Percentiles rank a stretch among this genome's conserved stretches.
Evolutionary conservation across 1,140 invertebrate species (phyloP).

Genomic region (Latrodectus geometricus): DNA sequence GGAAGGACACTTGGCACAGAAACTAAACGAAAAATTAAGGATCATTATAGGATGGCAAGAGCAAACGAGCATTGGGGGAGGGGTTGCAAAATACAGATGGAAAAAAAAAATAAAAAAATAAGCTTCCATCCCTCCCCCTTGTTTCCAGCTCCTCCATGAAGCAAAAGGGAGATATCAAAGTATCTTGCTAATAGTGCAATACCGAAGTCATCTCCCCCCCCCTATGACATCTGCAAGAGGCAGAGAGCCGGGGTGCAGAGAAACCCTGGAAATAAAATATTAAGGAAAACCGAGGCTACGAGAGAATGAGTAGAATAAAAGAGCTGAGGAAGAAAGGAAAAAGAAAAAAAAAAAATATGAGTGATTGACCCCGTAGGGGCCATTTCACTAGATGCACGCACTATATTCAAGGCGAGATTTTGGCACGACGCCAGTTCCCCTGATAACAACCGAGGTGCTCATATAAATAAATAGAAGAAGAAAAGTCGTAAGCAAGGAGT

Average conservation of each 20-base stretch:
- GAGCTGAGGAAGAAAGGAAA: not conserved
- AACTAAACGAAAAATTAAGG: too few species aligned
- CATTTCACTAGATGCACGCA: slow-evolving; percentile 38
- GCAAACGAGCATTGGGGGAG: too few species aligned
- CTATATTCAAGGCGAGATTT: slow-evolving; percentile 32
- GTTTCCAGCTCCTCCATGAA: not conserved
- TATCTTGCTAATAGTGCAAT: not conserved
- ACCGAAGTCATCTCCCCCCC: not conserved
- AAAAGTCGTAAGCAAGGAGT: too few species aligned
- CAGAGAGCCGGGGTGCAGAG: slow-evolving; percentile 6
- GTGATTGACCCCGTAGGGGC: slow-evolving; percentile 44
- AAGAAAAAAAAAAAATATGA: slow-evolving; percentile 32
- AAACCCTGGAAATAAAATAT: slow-evolving; percentile 28
- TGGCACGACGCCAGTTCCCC: slow-evolving; percentile 18
- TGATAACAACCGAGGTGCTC: not conserved
- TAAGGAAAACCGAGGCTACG: not conserved
- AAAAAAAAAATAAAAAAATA: slow-evolving; percentile 15
- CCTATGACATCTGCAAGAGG: not conserved
- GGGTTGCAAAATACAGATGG: not conserved
- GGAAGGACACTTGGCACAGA: too few species aligned
- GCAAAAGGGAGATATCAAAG: not conserved
- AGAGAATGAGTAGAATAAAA: not conserved
- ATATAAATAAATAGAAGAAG: too few species aligned
- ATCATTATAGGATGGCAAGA: too few species aligned
- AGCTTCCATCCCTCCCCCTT: not conserved